phyloP scores from a whole-genome alignment of 2,888 invertebrate species.

The Ctena decussata region DNA sequence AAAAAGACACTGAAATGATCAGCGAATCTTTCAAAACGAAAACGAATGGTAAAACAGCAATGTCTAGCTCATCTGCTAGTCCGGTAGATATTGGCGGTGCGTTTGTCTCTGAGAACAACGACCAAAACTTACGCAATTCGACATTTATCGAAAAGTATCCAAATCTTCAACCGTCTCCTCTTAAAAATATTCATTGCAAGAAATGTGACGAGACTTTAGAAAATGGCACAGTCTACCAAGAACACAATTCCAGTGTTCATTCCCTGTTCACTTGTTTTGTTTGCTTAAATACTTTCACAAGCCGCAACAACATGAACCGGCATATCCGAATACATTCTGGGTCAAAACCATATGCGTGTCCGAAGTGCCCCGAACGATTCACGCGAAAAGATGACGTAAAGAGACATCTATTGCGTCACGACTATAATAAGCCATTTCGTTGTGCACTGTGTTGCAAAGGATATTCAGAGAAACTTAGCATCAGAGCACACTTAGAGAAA shows the following conservation, averaged over 20 bases:
- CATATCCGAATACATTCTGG: constrained; percentile 80
- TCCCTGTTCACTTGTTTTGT: constrained; percentile 73
- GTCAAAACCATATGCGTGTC: constrained; percentile 76
- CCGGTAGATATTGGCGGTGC: too few relatives aligned
- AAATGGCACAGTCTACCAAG: constrained; percentile 68
- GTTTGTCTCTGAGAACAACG: too few relatives aligned
- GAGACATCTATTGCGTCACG: constrained; percentile 78
- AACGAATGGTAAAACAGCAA: too few relatives aligned
- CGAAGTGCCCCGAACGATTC: constrained; percentile 74
- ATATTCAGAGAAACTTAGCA: constrained; percentile 77
- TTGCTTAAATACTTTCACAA: constrained; percentile 78
- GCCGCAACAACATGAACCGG: constrained; percentile 77
- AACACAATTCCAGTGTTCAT: constrained; percentile 74
- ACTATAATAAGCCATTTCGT: constrained; percentile 76
- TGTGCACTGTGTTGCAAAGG: constrained; percentile 77
- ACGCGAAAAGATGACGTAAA: constrained; percentile 79
- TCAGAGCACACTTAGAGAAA: constrained; percentile 75
- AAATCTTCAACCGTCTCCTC: constrained; percentile 38
- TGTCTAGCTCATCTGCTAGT: too few relatives aligned
- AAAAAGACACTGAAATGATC: not conserved
- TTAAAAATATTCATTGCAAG: constrained; percentile 69
- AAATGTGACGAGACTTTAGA: constrained; percentile 68
- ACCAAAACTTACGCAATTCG: too few relatives aligned
- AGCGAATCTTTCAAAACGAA: too few relatives aligned
- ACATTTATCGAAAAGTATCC: too few relatives aligned